Conservation (phyloP, 1,140 invertebrate species). For the Meloidogyne floridensis region DNA sequence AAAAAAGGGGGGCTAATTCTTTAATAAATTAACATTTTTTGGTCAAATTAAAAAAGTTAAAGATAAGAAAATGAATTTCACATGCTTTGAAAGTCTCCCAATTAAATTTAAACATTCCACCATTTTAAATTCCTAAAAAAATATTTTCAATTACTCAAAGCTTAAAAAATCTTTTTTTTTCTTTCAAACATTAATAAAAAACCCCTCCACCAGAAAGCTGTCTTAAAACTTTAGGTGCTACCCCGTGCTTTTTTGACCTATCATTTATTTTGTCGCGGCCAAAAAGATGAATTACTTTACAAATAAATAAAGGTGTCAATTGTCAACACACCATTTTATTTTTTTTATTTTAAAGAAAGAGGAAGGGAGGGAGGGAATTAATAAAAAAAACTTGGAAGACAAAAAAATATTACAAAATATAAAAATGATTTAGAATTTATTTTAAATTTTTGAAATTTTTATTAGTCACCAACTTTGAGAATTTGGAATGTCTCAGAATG, state of each 20-base stretch:
- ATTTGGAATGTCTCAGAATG: no score
- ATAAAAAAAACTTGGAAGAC: not conserved
- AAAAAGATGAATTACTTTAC: not conserved
- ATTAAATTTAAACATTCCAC: no score
- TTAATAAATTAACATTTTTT: no score
- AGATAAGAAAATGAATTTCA: no score
- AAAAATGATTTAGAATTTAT: not conserved
- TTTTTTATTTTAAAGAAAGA: not conserved
- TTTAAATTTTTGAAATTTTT: not conserved
- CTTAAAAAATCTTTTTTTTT: not conserved
- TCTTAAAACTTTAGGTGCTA: not conserved
- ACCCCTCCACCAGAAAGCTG: not conserved
- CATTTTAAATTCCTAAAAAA: not conserved
- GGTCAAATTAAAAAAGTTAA: no score
- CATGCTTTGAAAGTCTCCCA: no score
- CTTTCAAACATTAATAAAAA: not conserved
- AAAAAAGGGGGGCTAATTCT: no score
- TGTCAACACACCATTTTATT: not conserved
- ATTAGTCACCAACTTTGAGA: no score
- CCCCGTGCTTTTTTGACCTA: not conserved
- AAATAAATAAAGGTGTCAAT: slow-evolving; percentile 2
- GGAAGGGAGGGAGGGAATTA: not conserved
- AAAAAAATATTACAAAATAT: not conserved
- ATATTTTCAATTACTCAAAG: not conserved
- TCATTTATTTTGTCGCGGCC: not conserved